Percentiles rank a stretch among this genome's conserved stretches.
Conservation (phyloP, 2,888 invertebrate genomes). For the Galeopsomyia nigrocyanea region DNA sequence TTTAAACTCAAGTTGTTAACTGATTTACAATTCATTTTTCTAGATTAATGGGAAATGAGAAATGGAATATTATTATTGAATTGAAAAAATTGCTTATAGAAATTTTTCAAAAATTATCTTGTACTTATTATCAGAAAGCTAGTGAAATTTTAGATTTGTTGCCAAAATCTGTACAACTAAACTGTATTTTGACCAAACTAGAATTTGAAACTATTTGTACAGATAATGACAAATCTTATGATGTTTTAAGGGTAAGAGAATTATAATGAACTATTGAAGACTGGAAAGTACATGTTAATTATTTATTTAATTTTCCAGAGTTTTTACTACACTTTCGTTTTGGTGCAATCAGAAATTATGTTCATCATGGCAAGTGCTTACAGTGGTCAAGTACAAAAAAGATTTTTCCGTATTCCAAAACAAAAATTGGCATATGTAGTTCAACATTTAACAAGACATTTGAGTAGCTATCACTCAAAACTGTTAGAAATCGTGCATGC, state of each 20-base stretch:
- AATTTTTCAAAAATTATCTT: constrained; percentile 55
- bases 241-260: constrained; percentile 28
- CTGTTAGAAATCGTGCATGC: constrained; percentile 52
- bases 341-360: constrained; percentile 64
- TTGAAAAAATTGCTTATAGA: constrained; percentile 55
- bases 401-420: constrained; percentile 49
- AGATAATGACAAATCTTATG: constrained; percentile 49
- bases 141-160: constrained; percentile 52
- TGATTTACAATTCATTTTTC: constrained; percentile 29
- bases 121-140: constrained; percentile 54
- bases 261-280: not conserved
- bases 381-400: constrained; percentile 48
- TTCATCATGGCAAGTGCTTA: constrained; percentile 59
- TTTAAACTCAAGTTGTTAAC: constrained; percentile 16
- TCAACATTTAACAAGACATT: constrained; percentile 47
- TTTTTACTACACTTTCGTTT: constrained; percentile 61
- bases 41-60: constrained; percentile 58
- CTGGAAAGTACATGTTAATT: constrained; percentile 2
- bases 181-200: constrained; percentile 44
- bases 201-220: constrained; percentile 52
- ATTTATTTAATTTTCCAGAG: constrained; percentile 51
- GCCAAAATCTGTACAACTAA: constrained; percentile 46
- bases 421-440: constrained; percentile 52
- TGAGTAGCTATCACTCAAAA: constrained; percentile 50
- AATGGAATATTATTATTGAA: constrained; percentile 56